These are phyloP conservation scores for Xyliphius kryptos DNA, from an alignment of 2,113 vertebrate species.

Conservation along the genomic window DNA sequence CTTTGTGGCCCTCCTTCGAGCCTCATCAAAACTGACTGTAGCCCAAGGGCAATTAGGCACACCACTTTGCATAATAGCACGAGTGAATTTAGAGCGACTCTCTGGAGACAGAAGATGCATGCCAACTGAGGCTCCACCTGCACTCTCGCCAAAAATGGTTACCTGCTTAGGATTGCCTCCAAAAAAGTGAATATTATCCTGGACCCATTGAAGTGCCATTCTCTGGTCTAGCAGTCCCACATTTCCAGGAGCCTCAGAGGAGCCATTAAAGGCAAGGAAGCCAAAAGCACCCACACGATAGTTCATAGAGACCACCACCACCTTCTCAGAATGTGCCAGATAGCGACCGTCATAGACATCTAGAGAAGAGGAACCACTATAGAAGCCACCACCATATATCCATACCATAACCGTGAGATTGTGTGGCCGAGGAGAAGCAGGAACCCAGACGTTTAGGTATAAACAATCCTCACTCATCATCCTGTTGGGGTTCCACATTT, in stretches of 20 bases:
- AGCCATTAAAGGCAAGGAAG: slow-evolving; percentile 78
- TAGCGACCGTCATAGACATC: slow-evolving; percentile 88
- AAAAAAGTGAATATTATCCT: slow-evolving; percentile 74
- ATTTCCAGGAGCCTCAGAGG: slow-evolving; percentile 82
- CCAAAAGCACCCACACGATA: slow-evolving; percentile 83
- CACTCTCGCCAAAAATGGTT: slow-evolving; percentile 88
- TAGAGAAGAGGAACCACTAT: slow-evolving; percentile 80
- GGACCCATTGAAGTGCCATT: slow-evolving; percentile 81
- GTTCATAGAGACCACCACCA: slow-evolving; percentile 86
- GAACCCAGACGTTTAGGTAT: slow-evolving; percentile 86
- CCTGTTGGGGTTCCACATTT: slow-evolving; percentile 94
- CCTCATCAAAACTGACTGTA: slow-evolving; percentile 70
- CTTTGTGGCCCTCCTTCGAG: slow-evolving; percentile 67
- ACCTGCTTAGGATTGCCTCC: slow-evolving; percentile 80
- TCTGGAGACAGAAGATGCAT: slow-evolving; percentile 76
- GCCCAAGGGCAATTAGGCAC: slow-evolving; percentile 85
- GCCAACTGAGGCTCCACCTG: slow-evolving; percentile 78
- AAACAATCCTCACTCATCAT: slow-evolving; percentile 87
- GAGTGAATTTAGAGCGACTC: slow-evolving; percentile 72
- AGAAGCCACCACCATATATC: slow-evolving; percentile 92
- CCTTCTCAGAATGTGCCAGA: slow-evolving; percentile 71
- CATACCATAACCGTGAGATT: slow-evolving; percentile 80
- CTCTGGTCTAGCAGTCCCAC: slow-evolving; percentile 83
- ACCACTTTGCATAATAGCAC: slow-evolving; percentile 82
- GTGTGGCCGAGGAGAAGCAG: slow-evolving; percentile 62